phyloP scores from a whole-genome alignment of 2,888 invertebrate species.

The Agonopterix subpropinquella region DNA sequence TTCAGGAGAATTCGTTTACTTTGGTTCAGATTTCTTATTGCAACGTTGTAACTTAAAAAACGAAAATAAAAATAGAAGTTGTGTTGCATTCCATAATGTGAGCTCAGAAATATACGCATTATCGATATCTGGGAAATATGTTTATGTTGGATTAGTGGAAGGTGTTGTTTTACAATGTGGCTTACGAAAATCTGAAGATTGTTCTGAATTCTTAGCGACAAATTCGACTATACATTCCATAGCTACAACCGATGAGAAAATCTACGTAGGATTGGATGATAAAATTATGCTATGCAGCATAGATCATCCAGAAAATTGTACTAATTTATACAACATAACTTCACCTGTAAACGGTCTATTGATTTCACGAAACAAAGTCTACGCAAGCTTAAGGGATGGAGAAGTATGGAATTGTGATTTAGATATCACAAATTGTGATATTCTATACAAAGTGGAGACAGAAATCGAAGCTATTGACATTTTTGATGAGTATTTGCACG shows the following conservation, averaged over 20 bases:
- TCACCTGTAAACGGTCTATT: neutral
- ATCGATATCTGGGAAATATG: neutral
- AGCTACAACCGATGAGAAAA: neutral
- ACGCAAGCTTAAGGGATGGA: neutral
- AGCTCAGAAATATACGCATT: neutral
- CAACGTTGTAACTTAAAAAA: neutral
- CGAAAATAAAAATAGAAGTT: neutral
- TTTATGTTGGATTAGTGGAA: neutral
- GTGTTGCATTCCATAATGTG: slow-evolving; percentile 1
- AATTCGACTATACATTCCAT: neutral
- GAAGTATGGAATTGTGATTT: neutral
- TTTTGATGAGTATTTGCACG: neutral
- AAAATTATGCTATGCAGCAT: too few species aligned
- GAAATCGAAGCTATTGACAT: neutral
- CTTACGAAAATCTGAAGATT: slow-evolving; percentile 1
- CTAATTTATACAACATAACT: neutral
- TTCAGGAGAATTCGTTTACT: slow-evolving; percentile 2
- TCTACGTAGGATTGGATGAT: neutral
- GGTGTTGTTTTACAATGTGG: slow-evolving; percentile 2
- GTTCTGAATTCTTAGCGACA: neutral
- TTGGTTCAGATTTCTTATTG: neutral
- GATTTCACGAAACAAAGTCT: neutral
- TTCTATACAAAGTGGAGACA: neutral
- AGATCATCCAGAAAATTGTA: too few species aligned
- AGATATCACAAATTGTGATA: neutral